These are phyloP conservation scores for Drosophila varians DNA, from an alignment of 1,140 invertebrate species.

Conservation along the genomic window DNA sequence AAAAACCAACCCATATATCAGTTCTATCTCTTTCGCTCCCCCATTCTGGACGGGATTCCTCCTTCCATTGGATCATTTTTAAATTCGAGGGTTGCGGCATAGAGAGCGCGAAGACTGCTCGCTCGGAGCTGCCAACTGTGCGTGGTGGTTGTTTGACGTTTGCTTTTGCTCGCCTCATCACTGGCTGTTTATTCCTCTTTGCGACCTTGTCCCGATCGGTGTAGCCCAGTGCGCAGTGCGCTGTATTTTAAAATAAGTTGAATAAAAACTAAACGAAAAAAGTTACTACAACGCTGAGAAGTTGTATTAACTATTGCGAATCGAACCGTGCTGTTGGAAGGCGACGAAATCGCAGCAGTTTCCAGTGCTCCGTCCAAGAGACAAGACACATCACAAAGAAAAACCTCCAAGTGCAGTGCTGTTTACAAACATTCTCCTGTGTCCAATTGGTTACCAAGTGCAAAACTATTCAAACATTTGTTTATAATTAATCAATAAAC, in stretches of 20 bases:
- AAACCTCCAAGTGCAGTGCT: slow-evolving; percentile 12
- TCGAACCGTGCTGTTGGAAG: slow-evolving; percentile 16
- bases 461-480: slow-evolving; percentile 34
- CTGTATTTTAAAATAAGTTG: slow-evolving; percentile 11
- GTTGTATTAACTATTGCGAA: slow-evolving; percentile 29
- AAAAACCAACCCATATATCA: slow-evolving; percentile 9
- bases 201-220: slow-evolving; percentile 37
- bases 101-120: slow-evolving; percentile 22
- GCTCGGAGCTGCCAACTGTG: slow-evolving; percentile 36
- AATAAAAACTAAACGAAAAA: slow-evolving; percentile 19
- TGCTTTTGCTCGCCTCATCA: slow-evolving; percentile 44
- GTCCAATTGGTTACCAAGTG: slow-evolving; percentile 19
- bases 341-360: not conserved
- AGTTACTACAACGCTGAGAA: slow-evolving; percentile 14
- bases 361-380: slow-evolving; percentile 6
- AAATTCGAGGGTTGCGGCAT: slow-evolving; percentile 57
- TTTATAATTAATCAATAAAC: slow-evolving; percentile 66
- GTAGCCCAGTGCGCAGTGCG: slow-evolving; percentile 35
- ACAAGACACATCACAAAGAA: slow-evolving; percentile 14
- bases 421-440: not conserved
- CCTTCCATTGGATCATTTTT: slow-evolving; percentile 41
- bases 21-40: slow-evolving; percentile 21
- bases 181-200: slow-evolving; percentile 46
- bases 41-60: not conserved
- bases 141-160: slow-evolving; percentile 74